Evolutionary conservation across 2,888 invertebrate species (phyloP).

Genomic region (Drosophila limbata): DNA sequence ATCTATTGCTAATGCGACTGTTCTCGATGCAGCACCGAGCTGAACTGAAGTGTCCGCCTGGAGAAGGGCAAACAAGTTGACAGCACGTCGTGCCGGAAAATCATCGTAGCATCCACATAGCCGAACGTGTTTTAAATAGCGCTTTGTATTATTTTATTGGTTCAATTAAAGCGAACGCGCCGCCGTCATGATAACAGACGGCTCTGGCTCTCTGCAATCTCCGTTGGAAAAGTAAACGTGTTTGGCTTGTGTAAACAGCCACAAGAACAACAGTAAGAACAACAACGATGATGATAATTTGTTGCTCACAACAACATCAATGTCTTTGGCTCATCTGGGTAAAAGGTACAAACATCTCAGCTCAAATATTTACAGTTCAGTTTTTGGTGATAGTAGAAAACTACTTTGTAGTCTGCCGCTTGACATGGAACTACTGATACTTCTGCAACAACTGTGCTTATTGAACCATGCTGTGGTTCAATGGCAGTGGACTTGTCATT

Average conservation of each 20-base stretch:
- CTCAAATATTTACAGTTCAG: conserved; percentile 36
- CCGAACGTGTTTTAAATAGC: conserved; percentile 66
- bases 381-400: conserved; percentile 37
- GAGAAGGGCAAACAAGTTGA: conserved; percentile 55
- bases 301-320: conserved; percentile 14
- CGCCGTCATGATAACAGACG: conserved; percentile 61
- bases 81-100: conserved; percentile 49
- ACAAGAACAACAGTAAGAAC: conserved; percentile 21
- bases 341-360: conserved; percentile 8
- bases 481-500: conserved; percentile 42
- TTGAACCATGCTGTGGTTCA: conserved; percentile 19
- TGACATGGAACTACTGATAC: neutral
- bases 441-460: conserved; percentile 1
- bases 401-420: conserved; percentile 32
- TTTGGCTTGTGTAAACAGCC: conserved; percentile 62
- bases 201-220: neutral
- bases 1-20: conserved; percentile 48
- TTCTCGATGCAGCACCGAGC: conserved; percentile 63
- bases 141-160: conserved; percentile 81
- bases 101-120: conserved; percentile 54
- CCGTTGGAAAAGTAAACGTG: conserved; percentile 21
- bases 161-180: conserved; percentile 75
- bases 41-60: conserved; percentile 55
- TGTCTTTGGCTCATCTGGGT: conserved; percentile 13
- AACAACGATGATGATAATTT: conserved; percentile 1